Base-by-base conservation (phyloP, 2,888 invertebrate species). In the Oxyscelio sp. region DNA sequence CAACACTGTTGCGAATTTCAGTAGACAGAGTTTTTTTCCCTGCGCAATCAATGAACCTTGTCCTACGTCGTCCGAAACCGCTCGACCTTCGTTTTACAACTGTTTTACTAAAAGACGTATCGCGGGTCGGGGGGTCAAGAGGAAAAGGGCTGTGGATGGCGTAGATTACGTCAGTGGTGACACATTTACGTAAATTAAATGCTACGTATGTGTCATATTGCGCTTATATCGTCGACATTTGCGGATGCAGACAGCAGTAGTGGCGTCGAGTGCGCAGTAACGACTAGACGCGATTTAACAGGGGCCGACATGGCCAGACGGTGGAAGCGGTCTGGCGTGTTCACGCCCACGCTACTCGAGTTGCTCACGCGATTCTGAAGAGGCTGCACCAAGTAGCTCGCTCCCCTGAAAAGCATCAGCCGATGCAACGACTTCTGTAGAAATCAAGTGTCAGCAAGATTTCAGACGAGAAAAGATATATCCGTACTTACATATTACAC, bases 51-150 rank as follows among this genome's bases (percentile, higher is more conserved):
- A 48, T 63, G 63, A 48, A 63, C 63, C 48, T 63, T 63, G 63
- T 48, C 87, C 88, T 89, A 91, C 90, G 83, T 88, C 80, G 71
- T 78, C 75, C 31, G 79, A 80, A 50, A 50, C 6, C 58, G 52
- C 88, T 90, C 90, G 90, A 81, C 88, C 87, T 86, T 87, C 77
- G 87, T 86, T 89, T 87, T 52, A 21, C 24, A 52, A 48, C 21
- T 19, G n/a, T 31, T 66, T 66, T 17, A 65, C 48, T 17, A 48
- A 48, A 63, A 45, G 48, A 31, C 34, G 58, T 3, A 38, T n/a
- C 4, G 38, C 0, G 13, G 15, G 17, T 2, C 27, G 4, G 27
- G 50, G 54, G 63, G 50, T 66, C 65, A 61, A 63, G 27, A 63
- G 38, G 34, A 24, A 59, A 59, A 19, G 40, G 65, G 79, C 40